These are phyloP conservation scores for Leistus spinibarbis DNA, from an alignment of 2,888 invertebrate genomes.

Conservation along the genomic window DNA sequence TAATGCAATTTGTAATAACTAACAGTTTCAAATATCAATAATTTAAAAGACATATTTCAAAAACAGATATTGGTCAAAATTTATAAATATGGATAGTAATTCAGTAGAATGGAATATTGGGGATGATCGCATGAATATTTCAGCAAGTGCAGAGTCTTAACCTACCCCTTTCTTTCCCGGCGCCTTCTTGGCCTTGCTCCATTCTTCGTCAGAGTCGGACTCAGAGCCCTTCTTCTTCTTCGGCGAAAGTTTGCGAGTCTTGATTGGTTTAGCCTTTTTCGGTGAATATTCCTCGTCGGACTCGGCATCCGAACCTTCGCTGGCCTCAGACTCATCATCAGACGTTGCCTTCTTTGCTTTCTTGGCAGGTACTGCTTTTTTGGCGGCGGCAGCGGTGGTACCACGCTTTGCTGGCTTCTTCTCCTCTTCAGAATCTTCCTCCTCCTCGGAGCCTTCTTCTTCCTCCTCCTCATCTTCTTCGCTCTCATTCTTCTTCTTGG, in stretches of 20 bases:
- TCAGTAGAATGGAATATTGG: no score
- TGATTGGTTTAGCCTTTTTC: constrained; percentile 63
- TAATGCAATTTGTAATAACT: no score
- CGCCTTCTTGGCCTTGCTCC: constrained; percentile 66
- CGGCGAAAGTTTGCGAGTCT: constrained; percentile 60
- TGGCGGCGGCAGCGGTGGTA: constrained; percentile 55
- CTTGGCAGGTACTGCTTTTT: constrained; percentile 59
- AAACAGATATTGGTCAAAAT: no score
- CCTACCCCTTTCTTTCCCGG: constrained; percentile 56
- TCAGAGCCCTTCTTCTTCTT: constrained; percentile 71
- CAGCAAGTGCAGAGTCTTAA: no score
- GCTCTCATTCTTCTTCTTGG: constrained; percentile 57
- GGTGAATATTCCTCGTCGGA: constrained; percentile 68
- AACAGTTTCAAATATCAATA: no score
- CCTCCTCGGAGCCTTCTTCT: constrained; percentile 58
- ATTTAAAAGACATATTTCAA: no score
- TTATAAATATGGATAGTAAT: no score
- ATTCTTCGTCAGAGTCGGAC: constrained; percentile 71
- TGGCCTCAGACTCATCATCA: constrained; percentile 58
- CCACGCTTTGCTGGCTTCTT: constrained; percentile 64
- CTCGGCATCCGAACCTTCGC: constrained; percentile 60
- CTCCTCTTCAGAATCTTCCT: constrained; percentile 59
- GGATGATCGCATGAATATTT: no score
- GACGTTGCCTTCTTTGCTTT: constrained; percentile 61
- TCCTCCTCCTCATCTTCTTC: constrained; percentile 60